Evolutionary conservation across 1,140 invertebrate genomes (phyloP).

Genomic region (Rhyzopertha dominica): DNA sequence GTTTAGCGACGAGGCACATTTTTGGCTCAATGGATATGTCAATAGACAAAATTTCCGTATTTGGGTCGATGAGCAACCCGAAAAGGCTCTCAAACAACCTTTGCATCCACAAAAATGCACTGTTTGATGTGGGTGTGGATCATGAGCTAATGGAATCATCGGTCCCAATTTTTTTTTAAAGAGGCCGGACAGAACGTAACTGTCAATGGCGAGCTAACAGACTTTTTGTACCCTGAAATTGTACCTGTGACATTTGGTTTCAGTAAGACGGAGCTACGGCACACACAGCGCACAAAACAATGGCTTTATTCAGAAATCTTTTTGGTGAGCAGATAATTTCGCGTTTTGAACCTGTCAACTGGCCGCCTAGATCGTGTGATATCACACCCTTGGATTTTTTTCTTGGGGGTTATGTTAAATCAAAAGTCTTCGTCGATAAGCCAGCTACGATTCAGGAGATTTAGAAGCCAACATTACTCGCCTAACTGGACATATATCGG

Average conservation of each 20-base stretch:
- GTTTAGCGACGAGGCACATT: slow-evolving; percentile 31
- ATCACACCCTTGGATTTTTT: slow-evolving; percentile 43
- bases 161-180: not conserved
- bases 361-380: slow-evolving; percentile 44
- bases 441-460: no score
- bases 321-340: slow-evolving; percentile 1
- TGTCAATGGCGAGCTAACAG: no score
- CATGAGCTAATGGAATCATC: slow-evolving; percentile 2
- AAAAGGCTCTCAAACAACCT: slow-evolving; percentile 2
- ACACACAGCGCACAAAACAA: no score
- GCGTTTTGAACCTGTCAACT: slow-evolving; percentile 33
- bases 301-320: not conserved
- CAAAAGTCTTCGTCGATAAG: no score
- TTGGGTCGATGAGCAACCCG: slow-evolving; percentile 20
- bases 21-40: slow-evolving; percentile 27
- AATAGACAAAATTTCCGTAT: slow-evolving; percentile 29
- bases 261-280: no score
- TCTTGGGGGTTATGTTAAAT: slow-evolving; percentile 44
- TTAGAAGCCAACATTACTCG: no score
- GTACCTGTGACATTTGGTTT: no score
- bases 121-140: not conserved
- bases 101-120: no score
- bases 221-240: no score
- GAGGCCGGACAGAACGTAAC: not conserved
- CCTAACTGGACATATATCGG: no score